Evolutionary conservation across 2,113 vertebrate species (phyloP).

Genomic region (Eudyptes chrysolophus): DNA sequence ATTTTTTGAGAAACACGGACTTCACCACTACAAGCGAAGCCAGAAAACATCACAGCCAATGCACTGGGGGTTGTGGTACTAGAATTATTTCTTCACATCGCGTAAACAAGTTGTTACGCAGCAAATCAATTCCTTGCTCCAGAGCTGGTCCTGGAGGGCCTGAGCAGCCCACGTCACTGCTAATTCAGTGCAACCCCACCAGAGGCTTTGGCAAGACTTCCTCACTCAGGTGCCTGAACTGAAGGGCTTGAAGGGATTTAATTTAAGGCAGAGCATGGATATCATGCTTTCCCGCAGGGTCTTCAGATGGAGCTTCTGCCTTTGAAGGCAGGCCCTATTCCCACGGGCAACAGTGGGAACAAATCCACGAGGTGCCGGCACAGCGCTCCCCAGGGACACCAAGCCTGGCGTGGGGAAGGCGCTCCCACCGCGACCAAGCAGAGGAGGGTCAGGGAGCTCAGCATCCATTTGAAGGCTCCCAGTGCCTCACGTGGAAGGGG

Average conservation of each 20-base stretch:
- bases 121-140: not conserved
- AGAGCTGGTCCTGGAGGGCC: not conserved
- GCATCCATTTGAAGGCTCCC: not conserved
- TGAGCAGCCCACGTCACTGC: not conserved
- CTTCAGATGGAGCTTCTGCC: not conserved
- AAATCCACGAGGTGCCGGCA: not conserved
- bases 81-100: not conserved
- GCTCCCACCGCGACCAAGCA: not conserved
- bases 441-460: not conserved
- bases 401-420: not conserved
- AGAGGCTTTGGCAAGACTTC: not conserved
- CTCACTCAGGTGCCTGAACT: too few species aligned
- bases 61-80: not conserved
- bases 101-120: not conserved
- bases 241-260: not conserved
- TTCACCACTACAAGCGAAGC: not conserved
- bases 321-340: not conserved
- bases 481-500: not conserved
- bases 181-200: too few species aligned
- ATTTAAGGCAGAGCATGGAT: not conserved
- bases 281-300: not conserved
- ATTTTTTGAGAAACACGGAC: not conserved
- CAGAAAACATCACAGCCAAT: not conserved
- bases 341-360: not conserved
- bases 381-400: not conserved